Conservation (phyloP, 2,888 invertebrate species). For the Maniola hyperantus region DNA sequence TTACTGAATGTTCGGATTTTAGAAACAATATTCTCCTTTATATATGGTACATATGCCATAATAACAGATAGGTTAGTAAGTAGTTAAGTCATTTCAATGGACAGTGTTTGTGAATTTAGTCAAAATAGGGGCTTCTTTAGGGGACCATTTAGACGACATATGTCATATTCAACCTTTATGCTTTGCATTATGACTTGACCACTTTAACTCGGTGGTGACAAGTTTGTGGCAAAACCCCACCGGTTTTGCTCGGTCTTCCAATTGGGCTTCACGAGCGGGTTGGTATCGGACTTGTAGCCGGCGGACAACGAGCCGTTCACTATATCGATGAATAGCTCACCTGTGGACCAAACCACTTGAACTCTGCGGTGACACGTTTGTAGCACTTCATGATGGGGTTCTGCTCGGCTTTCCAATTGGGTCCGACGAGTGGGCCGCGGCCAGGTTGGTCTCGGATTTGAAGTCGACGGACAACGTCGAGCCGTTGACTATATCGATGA, state of each 20-base stretch:
- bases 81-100: not conserved
- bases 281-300: not conserved
- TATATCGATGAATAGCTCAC: constrained; percentile 50
- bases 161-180: no score
- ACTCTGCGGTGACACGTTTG: constrained; percentile 98
- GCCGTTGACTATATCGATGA: not conserved
- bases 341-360: constrained; percentile 99
- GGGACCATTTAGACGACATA: no score
- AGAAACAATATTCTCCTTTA: not conserved
- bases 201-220: no score
- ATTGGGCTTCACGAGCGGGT: no score
- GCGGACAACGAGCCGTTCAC: not conserved
- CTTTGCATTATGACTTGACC: no score
- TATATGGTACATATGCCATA: no score
- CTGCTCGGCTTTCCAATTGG: constrained; percentile 89
- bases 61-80: not conserved
- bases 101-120: no score
- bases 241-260: no score
- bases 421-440: not conserved
- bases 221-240: no score
- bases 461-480: not conserved
- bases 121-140: no score
- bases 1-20: not conserved
- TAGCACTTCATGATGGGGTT: constrained; percentile 98
- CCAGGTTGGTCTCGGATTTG: not conserved